Evolutionary conservation across 1,140 invertebrate genomes (phyloP).

Genomic region (Drosophila watanabei): DNA sequence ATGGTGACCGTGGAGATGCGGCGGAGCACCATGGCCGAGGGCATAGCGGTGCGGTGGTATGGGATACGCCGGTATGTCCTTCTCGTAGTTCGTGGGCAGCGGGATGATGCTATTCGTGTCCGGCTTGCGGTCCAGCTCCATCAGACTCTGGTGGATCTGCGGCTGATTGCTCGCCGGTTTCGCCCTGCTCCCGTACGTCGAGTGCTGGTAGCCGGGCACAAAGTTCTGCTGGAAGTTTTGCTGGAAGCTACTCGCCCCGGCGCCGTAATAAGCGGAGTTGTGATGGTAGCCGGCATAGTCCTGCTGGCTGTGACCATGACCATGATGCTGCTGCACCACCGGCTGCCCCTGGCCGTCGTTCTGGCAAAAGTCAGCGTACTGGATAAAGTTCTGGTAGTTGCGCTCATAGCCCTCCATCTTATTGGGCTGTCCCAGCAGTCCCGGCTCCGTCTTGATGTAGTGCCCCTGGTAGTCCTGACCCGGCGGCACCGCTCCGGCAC

Average conservation of each 20-base stretch:
- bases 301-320: constrained; percentile 70
- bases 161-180: constrained; percentile 45
- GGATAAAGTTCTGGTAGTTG: constrained; percentile 85
- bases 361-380: constrained; percentile 85
- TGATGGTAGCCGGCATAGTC: constrained; percentile 80
- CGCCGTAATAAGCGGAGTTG: constrained; percentile 75
- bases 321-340: constrained; percentile 67
- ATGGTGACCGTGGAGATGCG: constrained; percentile 62
- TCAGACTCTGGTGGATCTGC: constrained; percentile 59
- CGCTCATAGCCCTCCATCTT: constrained; percentile 85
- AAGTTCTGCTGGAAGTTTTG: constrained; percentile 85
- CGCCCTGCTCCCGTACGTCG: constrained; percentile 60
- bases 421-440: constrained; percentile 69
- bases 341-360: constrained; percentile 78
- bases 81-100: constrained; percentile 84
- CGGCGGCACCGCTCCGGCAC: constrained; percentile 24
- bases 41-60: constrained; percentile 84
- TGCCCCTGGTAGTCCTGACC: constrained; percentile 74
- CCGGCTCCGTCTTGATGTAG: constrained; percentile 83
- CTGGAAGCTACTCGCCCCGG: constrained; percentile 72
- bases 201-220: constrained; percentile 78
- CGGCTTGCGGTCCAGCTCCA: constrained; percentile 80
- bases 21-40: constrained; percentile 64
- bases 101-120: constrained; percentile 83
- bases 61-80: constrained; percentile 85